phyloP scores from a whole-genome alignment of 1,140 invertebrate genomes.

The Acromyrmex echinatior region DNA sequence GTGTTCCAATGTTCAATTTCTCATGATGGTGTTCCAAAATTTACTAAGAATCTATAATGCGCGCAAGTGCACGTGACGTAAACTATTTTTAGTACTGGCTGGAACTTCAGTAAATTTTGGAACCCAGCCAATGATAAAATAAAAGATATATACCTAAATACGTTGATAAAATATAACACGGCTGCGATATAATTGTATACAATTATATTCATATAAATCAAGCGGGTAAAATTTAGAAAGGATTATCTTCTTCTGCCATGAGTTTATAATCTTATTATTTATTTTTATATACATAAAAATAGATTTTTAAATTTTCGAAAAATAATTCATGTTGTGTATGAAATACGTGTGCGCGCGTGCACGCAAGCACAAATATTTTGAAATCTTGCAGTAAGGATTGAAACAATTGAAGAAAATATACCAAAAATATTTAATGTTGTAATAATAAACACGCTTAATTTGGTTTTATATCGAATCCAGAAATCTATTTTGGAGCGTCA shows the following conservation, averaged over 20 bases:
- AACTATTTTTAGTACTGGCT: too few relatives aligned
- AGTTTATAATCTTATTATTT: background rate
- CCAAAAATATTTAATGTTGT: slow-evolving; percentile 2
- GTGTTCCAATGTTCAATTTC: too few relatives aligned
- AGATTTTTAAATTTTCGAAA: background rate
- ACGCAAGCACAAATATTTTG: background rate
- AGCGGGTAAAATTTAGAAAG: too few relatives aligned
- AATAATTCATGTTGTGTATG: background rate
- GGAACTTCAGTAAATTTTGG: too few relatives aligned
- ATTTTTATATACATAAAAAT: background rate
- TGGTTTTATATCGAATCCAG: background rate
- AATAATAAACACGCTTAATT: slow-evolving; percentile 2
- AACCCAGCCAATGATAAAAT: too few relatives aligned
- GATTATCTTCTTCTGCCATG: too few relatives aligned
- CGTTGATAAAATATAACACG: background rate
- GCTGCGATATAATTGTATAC: background rate
- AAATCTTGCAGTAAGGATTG: background rate
- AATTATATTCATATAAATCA: too few relatives aligned
- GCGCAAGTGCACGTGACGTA: too few relatives aligned
- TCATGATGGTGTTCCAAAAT: too few relatives aligned
- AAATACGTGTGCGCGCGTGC: too few relatives aligned
- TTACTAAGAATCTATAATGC: too few relatives aligned
- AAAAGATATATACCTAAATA: too few relatives aligned
- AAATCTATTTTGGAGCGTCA: background rate
- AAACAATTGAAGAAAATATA: background rate